phyloP scores from a whole-genome alignment of 2,113 vertebrate species.

The Struthio camelus region DNA sequence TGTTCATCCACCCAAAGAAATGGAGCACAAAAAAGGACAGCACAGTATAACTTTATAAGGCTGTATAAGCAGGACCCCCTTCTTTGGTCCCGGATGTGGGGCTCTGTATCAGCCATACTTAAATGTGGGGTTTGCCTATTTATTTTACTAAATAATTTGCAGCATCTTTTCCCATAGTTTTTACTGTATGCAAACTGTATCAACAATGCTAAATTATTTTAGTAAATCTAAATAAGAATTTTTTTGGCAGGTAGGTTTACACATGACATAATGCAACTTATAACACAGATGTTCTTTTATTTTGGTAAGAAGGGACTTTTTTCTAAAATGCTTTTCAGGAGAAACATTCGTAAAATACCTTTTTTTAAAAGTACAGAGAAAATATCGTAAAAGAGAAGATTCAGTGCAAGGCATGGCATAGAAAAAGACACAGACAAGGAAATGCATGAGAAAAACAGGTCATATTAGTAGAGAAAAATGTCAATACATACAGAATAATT shows the following conservation, averaged over 20 bases:
- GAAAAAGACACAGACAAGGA: background rate
- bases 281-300: background rate
- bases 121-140: background rate
- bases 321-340: background rate
- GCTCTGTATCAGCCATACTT: background rate
- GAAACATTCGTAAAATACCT: background rate
- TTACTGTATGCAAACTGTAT: background rate
- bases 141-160: background rate
- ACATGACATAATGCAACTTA: background rate
- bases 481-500: background rate
- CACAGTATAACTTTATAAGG: background rate
- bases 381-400: background rate
- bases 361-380: background rate
- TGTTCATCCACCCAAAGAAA: background rate
- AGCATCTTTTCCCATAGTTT: background rate
- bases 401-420: background rate
- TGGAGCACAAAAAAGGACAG: background rate
- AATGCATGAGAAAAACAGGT: background rate
- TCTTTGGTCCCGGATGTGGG: background rate
- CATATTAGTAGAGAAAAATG: background rate
- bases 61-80: background rate
- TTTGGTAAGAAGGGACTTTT: background rate
- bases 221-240: background rate
- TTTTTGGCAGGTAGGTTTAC: background rate
- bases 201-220: background rate